Base-by-base conservation (phyloP, 2,888 invertebrate species). In the Hydrotaea cyrtoneurina region DNA sequence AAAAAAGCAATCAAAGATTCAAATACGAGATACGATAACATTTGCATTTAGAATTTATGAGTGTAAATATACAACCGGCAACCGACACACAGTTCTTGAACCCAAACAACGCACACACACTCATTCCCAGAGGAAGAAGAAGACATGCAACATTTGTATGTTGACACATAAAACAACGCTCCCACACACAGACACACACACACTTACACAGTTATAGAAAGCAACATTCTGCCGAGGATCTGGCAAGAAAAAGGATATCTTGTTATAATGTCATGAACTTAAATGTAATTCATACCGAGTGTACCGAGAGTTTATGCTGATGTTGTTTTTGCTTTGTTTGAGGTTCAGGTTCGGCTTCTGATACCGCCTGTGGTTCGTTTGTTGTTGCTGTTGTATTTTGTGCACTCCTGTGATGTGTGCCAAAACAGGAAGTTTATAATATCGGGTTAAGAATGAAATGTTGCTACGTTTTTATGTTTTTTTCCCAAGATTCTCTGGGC, bases 1-100 rank as follows among this genome's bases (percentile, higher is more conserved):
- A 69, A 80, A 84, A 87, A 82, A 82, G 86, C 86, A 87, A 87
- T 87, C 86, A 87, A 87, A 86, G 86, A 87, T 87, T 86, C 80
- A 84, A 86, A 87, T 85, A 79, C 26, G 66, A 87, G 87, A 87
- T 87, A 86, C 86, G 87, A 87, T 87, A 84, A 84, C 86, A 86
- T 86, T 75, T 76, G 21, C 64, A 79, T 74, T 39, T 21, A 55
- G 26, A 31, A 64, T 62, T 17, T 72, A 71, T 80, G 57, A 50
- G 71, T 80, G 78, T 50, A 53, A 74, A 83, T 78, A 83, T 78
- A 76, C 21, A 75, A 73, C 23, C 39, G 39, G 69, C 21, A 75
- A 73, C 15, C 39, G 39, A 64, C 64, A 75, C 62, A 7, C 43
- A 75, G 62, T 74, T 74, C 46, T 62, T 46, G 69, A 46, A 66